A percentile compares a stretch with the other conserved stretches of the same genome.
These are phyloP conservation scores for Rotaria sp. DNA, from an alignment of 2,888 invertebrate genomes.

Conservation along the genomic window DNA sequence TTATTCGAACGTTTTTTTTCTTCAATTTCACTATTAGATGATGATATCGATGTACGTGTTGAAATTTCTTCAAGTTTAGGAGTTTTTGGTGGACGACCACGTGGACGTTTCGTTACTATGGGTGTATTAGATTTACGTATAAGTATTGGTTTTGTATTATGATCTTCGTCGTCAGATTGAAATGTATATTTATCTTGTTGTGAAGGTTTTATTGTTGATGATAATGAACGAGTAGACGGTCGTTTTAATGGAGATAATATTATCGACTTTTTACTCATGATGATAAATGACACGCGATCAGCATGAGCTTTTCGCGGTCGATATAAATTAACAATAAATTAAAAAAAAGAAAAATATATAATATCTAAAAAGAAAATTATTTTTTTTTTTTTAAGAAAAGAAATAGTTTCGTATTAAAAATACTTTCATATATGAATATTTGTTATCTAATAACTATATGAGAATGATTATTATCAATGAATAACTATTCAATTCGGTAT, in stretches of 20 bases:
- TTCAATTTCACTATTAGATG: background rate
- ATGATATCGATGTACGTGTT: background rate
- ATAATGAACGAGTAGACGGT: constrained; percentile 12
- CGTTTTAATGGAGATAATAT: background rate
- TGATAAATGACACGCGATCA: constrained; percentile 19
- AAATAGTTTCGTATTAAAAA: no score
- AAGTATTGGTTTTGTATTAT: constrained; percentile 5
- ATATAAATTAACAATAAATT: background rate
- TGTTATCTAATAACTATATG: no score
- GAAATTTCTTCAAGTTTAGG: background rate
- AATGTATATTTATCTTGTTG: constrained; percentile 10
- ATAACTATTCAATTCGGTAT: no score
- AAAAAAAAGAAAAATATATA: background rate
- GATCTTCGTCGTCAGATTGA: constrained; percentile 24
- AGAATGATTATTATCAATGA: no score
- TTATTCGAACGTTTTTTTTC: background rate
- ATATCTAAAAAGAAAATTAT: background rate
- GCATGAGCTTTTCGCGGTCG: constrained; percentile 18
- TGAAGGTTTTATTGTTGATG: background rate
- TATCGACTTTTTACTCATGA: constrained; percentile 9
- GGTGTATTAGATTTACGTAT: background rate
- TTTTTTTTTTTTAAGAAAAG: background rate
- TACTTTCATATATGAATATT: no score
- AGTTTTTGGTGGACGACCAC: background rate
- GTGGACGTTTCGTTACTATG: background rate